phyloP scores from a whole-genome alignment of 2,797 vertebrate genomes.

The Microctenopoma steveboyesi region DNA sequence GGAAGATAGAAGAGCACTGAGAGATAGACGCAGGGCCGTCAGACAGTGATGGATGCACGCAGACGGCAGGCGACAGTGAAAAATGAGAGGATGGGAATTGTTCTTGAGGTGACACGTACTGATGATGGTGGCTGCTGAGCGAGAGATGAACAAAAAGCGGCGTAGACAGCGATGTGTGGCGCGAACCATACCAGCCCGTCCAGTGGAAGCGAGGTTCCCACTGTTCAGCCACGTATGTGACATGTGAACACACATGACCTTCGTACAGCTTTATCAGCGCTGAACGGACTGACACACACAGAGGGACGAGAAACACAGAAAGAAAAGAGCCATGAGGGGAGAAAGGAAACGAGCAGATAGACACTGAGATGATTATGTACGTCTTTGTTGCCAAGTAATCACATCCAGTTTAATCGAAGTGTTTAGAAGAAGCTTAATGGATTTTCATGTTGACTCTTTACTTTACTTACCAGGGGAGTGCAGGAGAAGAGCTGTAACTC shows the following conservation, averaged over 20 bases:
- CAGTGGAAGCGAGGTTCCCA: conserved; percentile 21
- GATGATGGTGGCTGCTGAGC: conserved; percentile 40
- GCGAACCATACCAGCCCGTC: conserved; percentile 22
- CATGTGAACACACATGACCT: no score
- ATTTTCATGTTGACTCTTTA: background rate
- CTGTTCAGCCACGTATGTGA: background rate
- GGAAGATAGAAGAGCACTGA: conserved; percentile 3
- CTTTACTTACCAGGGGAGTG: background rate
- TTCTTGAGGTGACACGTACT: conserved; percentile 61
- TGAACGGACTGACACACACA: no score
- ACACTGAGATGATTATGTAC: background rate
- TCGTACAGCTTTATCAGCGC: no score
- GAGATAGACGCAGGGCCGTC: conserved; percentile 16
- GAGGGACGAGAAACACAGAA: no score
- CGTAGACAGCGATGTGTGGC: conserved; percentile 5
- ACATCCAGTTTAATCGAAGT: conserved; percentile 19
- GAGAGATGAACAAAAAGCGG: conserved; percentile 33
- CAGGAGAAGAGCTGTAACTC: conserved; percentile 1
- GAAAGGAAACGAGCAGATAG: background rate
- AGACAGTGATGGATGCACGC: conserved; percentile 69
- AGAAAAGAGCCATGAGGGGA: no score
- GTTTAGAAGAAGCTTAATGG: conserved; percentile 19
- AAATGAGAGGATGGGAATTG: conserved; percentile 63
- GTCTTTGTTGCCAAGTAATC: background rate
- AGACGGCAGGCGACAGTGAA: conserved; percentile 63